phyloP scores from a whole-genome alignment of 2,797 vertebrate species.

The Etheostoma nigrum region DNA sequence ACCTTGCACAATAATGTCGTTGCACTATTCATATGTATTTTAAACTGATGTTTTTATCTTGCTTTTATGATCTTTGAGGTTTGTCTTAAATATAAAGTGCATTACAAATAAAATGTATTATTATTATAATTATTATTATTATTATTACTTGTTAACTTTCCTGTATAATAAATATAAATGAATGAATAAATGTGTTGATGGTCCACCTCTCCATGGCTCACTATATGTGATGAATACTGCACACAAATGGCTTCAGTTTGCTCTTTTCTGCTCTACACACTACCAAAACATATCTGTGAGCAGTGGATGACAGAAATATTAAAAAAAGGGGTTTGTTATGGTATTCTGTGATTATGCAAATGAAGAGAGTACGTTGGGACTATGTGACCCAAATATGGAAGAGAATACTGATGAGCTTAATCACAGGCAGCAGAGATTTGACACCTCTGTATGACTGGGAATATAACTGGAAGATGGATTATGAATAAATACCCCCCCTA shows the following conservation, averaged over 20 bases:
- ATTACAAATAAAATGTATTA: too few species aligned
- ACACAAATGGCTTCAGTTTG: neutral
- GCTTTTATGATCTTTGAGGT: too few species aligned
- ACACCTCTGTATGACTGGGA: conserved; percentile 41
- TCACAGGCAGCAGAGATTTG: conserved; percentile 46
- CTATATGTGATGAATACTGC: conserved; percentile 12
- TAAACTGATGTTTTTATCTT: too few species aligned
- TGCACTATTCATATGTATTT: too few species aligned
- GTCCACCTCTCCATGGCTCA: neutral
- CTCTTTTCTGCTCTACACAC: conserved; percentile 21
- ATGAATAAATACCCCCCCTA: conserved; percentile 2
- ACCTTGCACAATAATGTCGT: too few species aligned
- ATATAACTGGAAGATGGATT: neutral
- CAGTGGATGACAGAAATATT: neutral
- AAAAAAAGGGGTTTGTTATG: conserved; percentile 31
- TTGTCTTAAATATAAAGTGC: too few species aligned
- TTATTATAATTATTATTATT: too few species aligned
- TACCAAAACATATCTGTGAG: conserved; percentile 13
- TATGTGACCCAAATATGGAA: conserved; percentile 65
- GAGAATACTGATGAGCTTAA: conserved; percentile 69
- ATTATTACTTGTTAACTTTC: too few species aligned
- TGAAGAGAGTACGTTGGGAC: conserved; percentile 44
- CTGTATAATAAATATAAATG: too few species aligned
- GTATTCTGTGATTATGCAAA: conserved; percentile 73
- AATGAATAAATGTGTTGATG: too few species aligned